These are phyloP conservation scores for Plectrocnemia conspersa DNA, from an alignment of 1,140 invertebrate species.

Conservation along the genomic window DNA sequence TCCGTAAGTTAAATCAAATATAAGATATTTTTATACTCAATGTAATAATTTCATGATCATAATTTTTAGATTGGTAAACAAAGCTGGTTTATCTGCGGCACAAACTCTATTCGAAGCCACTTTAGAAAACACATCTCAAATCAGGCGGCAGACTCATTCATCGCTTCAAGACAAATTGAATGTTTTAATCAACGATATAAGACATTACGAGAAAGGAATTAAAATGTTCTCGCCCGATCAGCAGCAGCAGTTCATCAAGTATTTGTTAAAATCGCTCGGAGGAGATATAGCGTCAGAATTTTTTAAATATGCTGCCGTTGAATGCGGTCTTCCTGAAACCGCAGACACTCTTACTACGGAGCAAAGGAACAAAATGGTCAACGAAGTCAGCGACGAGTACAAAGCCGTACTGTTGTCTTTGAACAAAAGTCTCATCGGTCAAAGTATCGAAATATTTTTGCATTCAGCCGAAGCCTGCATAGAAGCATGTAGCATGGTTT, in stretches of 20 bases:
- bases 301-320: conserved; percentile 63
- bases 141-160: conserved; percentile 68
- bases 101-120: conserved; percentile 66
- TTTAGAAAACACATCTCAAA: conserved; percentile 60
- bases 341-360: conserved; percentile 58
- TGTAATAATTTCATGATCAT: conserved; percentile 17
- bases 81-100: conserved; percentile 57
- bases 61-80: conserved; percentile 50
- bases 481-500: conserved; percentile 70
- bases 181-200: conserved; percentile 67
- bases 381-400: conserved; percentile 62
- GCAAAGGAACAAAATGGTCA: conserved; percentile 62
- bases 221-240: conserved; percentile 58
- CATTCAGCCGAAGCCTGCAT: conserved; percentile 66
- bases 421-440: conserved; percentile 58
- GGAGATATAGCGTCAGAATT: conserved; percentile 79
- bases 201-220: conserved; percentile 81
- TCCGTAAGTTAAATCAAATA: conserved; percentile 44
- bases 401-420: conserved; percentile 57
- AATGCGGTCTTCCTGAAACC: conserved; percentile 57
- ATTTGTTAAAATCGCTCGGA: conserved; percentile 78
- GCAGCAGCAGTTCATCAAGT: conserved; percentile 68
- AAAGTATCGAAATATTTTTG: conserved; percentile 74
- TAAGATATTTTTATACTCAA: background rate
- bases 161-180: conserved; percentile 80